Evolutionary conservation across 2,113 vertebrate species (phyloP).

Genomic region (Eira barbara): DNA sequence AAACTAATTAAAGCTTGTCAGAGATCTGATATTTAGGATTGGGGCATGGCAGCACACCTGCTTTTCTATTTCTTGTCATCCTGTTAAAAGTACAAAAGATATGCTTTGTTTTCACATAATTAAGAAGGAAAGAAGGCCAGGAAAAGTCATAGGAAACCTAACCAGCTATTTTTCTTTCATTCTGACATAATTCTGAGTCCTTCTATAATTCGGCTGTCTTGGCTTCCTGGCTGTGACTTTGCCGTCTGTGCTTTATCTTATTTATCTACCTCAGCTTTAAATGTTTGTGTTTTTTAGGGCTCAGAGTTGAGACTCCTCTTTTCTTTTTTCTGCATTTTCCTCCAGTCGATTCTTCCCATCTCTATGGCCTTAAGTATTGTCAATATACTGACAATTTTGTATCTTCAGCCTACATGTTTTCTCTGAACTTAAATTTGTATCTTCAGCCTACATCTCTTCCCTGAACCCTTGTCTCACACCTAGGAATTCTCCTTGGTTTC

Average conservation of each 20-base stretch:
- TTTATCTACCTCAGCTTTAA: neutral
- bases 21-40: neutral
- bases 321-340: neutral
- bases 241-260: neutral
- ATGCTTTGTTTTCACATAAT: slow-evolving; percentile 10
- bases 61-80: slow-evolving; percentile 24
- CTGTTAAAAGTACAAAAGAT: neutral
- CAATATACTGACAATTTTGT: neutral
- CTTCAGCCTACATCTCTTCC: neutral
- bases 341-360: neutral
- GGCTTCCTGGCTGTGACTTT: neutral
- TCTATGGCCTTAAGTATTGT: neutral
- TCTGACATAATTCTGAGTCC: neutral
- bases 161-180: neutral
- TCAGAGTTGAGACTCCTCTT: neutral
- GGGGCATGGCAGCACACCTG: neutral
- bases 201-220: neutral
- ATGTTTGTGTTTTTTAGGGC: neutral
- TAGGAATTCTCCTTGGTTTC: neutral
- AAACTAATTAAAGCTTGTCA: slow-evolving; percentile 76
- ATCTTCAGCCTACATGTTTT: neutral
- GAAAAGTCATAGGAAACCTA: neutral
- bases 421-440: neutral
- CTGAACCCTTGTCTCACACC: neutral
- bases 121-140: neutral